These are phyloP conservation scores for Diaphora mendica DNA, from an alignment of 2,888 invertebrate species.

Conservation along the genomic window DNA sequence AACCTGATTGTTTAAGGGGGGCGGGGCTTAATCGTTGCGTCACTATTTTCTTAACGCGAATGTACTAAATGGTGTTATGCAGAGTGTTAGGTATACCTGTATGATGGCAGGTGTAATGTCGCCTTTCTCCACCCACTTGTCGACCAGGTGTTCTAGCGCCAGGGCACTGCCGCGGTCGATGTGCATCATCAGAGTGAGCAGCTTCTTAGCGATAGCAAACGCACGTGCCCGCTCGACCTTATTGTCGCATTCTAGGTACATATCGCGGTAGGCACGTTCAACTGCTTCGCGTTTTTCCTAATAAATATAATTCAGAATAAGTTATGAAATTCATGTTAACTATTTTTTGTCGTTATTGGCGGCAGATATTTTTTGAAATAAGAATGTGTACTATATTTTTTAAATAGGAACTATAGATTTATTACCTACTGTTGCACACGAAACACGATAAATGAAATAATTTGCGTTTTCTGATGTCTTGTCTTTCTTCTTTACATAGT, in stretches of 20 bases:
- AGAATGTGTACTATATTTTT: no score
- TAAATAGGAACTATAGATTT: no score
- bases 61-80: background rate
- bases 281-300: slow-evolving; percentile 90
- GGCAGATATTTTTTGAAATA: no score
- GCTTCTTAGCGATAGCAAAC: slow-evolving; percentile 67
- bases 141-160: slow-evolving; percentile 76
- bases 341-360: no score
- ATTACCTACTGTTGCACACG: no score
- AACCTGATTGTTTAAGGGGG: background rate
- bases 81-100: slow-evolving; percentile 65
- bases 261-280: slow-evolving; percentile 90
- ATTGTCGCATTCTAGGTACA: slow-evolving; percentile 88
- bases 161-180: slow-evolving; percentile 78
- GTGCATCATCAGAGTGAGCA: slow-evolving; percentile 63
- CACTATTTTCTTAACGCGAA: background rate
- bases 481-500: no score
- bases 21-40: background rate
- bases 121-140: slow-evolving; percentile 77
- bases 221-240: slow-evolving; percentile 81
- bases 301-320: background rate
- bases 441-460: no score
- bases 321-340: no score
- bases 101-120: slow-evolving; percentile 78
- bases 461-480: no score